Evolutionary conservation across 2,888 invertebrate species (phyloP), one percentile per base, ranked within the genome.

Genomic region (Epistrophe grossulariae): DNA sequence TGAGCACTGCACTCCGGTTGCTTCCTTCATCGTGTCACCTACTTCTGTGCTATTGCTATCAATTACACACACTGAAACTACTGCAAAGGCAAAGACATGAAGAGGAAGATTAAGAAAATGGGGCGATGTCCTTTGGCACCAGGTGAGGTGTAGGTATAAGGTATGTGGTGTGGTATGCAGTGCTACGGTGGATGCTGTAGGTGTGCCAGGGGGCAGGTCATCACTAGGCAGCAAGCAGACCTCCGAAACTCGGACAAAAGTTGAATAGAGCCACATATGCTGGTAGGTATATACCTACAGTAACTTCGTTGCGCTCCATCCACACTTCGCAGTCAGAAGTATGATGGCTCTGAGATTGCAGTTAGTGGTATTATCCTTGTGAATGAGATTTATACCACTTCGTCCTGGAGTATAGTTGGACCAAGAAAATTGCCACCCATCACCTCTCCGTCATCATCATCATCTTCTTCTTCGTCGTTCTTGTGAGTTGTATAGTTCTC

Each of bases 221-320:
- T 43, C 28, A n/a, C 74, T 24, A 35, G 55, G 55, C 17, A 35
- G 52, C 77, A 45, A 62, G 70, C 79, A 79, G 64, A 60, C 50
- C 38, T 43, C 59, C 64, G 76, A 79, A 84, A 80, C 77, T 84
- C 84, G 73, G 84, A 80, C 80, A 60, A 73, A n/a, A 80, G 80
- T 77, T 84, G 59, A 79, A 72, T 52, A 38, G 64, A 59, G 59
- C 71, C 52, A 45, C 57, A 55, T n/a, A 19, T 35, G 60, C 5
- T 1, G 19, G 24, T 38, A 4, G 19, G 24, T 38, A 13, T 17
- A 17, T 19, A 40, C 1, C 0, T 19, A 52, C 11, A 6, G 8
- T 28, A 13, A 28, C 28, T 24, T 4, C 55, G 19, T 24, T 2
- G 3, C 4, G 52, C 24, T 24, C n/a, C n/a, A 24, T 24, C 24